phyloP scores from a whole-genome alignment of 2,113 vertebrate genomes.

The Urocynchramus pylzowi region DNA sequence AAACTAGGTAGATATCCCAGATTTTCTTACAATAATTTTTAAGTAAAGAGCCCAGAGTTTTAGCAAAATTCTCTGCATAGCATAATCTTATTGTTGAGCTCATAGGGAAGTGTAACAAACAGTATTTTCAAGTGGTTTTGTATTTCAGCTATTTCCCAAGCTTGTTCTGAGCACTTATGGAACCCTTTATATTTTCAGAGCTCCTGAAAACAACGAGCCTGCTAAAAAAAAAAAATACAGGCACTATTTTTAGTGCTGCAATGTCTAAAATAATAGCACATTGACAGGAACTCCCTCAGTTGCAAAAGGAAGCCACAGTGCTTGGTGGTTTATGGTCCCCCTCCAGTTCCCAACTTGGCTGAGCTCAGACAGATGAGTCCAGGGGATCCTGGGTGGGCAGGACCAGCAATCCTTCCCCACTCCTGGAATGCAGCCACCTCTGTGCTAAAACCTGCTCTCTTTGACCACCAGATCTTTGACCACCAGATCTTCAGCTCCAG shows the following conservation, averaged over 20 bases:
- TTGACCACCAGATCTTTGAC: too few relatives aligned
- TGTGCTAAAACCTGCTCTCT: neutral
- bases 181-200: slow-evolving; percentile 44
- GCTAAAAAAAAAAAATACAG: neutral
- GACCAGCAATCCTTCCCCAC: neutral
- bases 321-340: neutral
- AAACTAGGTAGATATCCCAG: neutral
- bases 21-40: neutral
- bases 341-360: neutral
- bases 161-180: slow-evolving; percentile 43
- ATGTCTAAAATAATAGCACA: slow-evolving; percentile 30
- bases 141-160: slow-evolving; percentile 46
- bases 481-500: neutral
- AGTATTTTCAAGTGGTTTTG: slow-evolving; percentile 54
- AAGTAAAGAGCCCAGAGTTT: neutral
- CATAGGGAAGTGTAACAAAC: slow-evolving; percentile 1
- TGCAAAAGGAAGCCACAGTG: neutral
- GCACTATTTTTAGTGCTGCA: neutral
- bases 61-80: neutral
- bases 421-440: neutral
- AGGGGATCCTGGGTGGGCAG: neutral
- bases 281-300: slow-evolving; percentile 3
- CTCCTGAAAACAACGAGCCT: slow-evolving; percentile 41
- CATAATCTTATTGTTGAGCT: neutral
- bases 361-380: neutral